Percentiles rank a stretch among this genome's conserved stretches.
Evolutionary conservation across 53 echinoderm and acorn worm genomes (phyloP).

Genomic region (Echinarachnius parma): DNA sequence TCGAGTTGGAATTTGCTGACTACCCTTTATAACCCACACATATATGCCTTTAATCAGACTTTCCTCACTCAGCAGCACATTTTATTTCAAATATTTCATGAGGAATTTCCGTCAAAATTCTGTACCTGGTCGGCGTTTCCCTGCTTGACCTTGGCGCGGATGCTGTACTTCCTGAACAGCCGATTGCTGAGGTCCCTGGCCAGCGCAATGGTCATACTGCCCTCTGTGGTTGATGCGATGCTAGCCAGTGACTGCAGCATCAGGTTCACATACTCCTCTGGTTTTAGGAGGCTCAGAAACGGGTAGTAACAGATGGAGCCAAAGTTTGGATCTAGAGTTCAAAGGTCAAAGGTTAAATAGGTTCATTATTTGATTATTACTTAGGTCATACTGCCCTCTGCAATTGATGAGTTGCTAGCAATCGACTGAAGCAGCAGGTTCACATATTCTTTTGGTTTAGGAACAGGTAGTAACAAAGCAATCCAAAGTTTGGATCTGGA

Average conservation of each 20-base stretch:
- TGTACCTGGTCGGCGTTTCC: slow-evolving; percentile 77
- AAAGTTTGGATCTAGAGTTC: slow-evolving; percentile 9
- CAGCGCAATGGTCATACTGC: slow-evolving; percentile 57
- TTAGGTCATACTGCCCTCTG: slow-evolving; percentile 80
- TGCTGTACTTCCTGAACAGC: slow-evolving; percentile 60
- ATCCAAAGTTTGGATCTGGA: slow-evolving; percentile 18
- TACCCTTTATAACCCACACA: too few species aligned
- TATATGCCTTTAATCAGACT: too few species aligned
- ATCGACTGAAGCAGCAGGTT: slow-evolving; percentile 71
- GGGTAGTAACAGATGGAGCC: slow-evolving; percentile 55
- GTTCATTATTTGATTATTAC: too few species aligned
- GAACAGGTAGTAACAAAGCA: slow-evolving; percentile 64
- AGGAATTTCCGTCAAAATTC: too few species aligned
- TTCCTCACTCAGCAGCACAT: too few species aligned
- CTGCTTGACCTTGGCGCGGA: slow-evolving; percentile 70
- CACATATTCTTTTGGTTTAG: slow-evolving; percentile 66
- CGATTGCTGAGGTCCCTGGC: slow-evolving; percentile 60
- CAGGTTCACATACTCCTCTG: slow-evolving; percentile 68
- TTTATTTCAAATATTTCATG: too few species aligned
- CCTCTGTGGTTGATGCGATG: slow-evolving; percentile 76
- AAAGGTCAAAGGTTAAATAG: background rate
- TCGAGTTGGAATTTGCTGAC: too few species aligned
- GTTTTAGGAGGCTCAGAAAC: slow-evolving; percentile 65
- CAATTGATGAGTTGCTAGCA: slow-evolving; percentile 57
- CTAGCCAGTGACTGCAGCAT: slow-evolving; percentile 69